Base-by-base conservation (phyloP, 2,888 invertebrate species). In the Eristalis intricaria region DNA sequence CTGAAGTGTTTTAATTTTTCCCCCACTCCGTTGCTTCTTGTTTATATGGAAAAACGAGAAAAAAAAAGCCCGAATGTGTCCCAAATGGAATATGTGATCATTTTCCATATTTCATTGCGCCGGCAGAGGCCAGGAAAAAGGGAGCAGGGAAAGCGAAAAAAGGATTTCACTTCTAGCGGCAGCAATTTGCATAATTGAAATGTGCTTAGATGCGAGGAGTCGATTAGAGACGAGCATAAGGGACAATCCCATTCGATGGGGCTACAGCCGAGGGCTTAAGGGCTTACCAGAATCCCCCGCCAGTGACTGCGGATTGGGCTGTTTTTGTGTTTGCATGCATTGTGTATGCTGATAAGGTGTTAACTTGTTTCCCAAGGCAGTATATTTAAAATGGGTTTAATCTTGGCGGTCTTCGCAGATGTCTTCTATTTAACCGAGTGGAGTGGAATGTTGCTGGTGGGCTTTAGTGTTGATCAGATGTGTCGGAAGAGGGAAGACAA, bases 151-250 rank as follows among this genome's bases (percentile, higher is more conserved):
- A 35, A 32, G 56, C 13, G 29, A 58, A 22, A 35, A 22, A 56
- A 35, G 32, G 35, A 56, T 22, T 56, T 58, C 32, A 13, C 56
- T 58, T 56, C 22, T 56, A 58, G 29, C 35, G 32, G 22, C 56
- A 66, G 50, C 32, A 32, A 40, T 69, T 69, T 69, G 69, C 69
- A 69, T 69, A 69, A 69, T 69, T 32, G 69, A 69, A 69, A 23
- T 35, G 69, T 50, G 32, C 56, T 56, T 69, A 68, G 29, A 29
- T 50, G 50, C 50, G 50, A 19, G 50, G 50, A 50, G 50, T 50
- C 50, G 50, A 50, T 50, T 50, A 50, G 50, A 50, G 50, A 50
- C 50, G 50, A 50, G 19, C 50, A 50, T 50, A 50, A 50, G 50
- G 50, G 7, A n/a, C 50, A 50, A 8, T 50, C 50, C 19, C 50